Evolutionary conservation across 2,888 invertebrate genomes (phyloP).

Genomic region (Calliscelio sp.): DNA sequence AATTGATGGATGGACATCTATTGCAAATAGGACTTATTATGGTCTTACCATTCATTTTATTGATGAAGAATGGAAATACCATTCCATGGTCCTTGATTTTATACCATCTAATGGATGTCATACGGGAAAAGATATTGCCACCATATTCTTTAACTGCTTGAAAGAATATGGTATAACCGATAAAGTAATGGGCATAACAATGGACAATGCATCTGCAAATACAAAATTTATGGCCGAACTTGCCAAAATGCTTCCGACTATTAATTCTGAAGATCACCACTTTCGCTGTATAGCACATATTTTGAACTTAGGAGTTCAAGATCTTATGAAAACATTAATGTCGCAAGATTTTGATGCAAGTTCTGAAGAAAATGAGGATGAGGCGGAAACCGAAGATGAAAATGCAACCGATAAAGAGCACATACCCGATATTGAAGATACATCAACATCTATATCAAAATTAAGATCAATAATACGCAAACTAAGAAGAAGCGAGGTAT

Average conservation of each 20-base stretch:
- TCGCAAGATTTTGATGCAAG: too few relatives aligned
- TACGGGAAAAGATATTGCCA: slow-evolving; percentile 16
- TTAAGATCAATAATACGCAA: slow-evolving; percentile 59
- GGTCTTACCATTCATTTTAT: slow-evolving; percentile 24
- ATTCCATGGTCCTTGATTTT: slow-evolving; percentile 3
- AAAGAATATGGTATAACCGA: slow-evolving; percentile 10
- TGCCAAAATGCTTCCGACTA: background rate
- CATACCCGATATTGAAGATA: slow-evolving; percentile 5
- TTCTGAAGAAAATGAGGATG: slow-evolving; percentile 24
- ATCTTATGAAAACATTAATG: slow-evolving; percentile 52
- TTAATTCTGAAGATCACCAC: slow-evolving; percentile 75
- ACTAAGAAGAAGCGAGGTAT: slow-evolving; percentile 61
- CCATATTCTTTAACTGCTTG: background rate
- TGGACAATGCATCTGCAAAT: slow-evolving; percentile 35
- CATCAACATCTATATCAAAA: slow-evolving; percentile 57
- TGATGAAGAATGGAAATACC: slow-evolving; percentile 11
- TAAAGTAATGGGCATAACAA: slow-evolving; percentile 21
- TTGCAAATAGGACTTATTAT: background rate
- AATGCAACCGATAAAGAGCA: slow-evolving; percentile 9
- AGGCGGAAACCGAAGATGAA: background rate
- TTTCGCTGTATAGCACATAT: slow-evolving; percentile 78
- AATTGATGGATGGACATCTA: slow-evolving; percentile 11
- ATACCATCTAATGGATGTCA: background rate
- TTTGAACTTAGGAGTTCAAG: slow-evolving; percentile 77
- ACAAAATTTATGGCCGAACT: slow-evolving; percentile 29